phyloP scores from a whole-genome alignment of 2,888 invertebrate species.

The Orthosia gothica region DNA sequence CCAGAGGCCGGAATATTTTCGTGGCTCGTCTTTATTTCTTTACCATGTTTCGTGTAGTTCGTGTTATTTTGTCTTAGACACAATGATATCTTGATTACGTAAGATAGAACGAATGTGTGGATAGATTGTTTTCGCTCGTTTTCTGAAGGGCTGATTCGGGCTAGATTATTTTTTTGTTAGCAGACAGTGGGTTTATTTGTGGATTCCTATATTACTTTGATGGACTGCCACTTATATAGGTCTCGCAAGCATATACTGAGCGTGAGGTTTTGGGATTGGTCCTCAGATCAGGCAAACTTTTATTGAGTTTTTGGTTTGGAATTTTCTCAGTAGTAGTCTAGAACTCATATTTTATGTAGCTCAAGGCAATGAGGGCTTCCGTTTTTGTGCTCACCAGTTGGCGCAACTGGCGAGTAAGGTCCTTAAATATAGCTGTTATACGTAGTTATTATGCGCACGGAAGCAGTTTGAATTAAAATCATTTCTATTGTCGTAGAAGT shows the following conservation, averaged over 20 bases:
- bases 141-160: neutral
- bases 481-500: no score
- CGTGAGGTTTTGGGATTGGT: neutral
- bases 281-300: no score
- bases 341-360: no score
- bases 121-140: constrained; percentile 25
- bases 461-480: no score
- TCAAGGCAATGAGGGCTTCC: no score
- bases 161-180: constrained; percentile 16
- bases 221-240: neutral
- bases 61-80: constrained; percentile 58
- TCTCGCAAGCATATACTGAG: neutral
- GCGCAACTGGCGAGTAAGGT: no score
- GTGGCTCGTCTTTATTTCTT: constrained; percentile 63
- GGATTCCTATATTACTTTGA: neutral
- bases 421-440: no score
- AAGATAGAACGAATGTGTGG: constrained; percentile 33
- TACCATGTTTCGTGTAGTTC: constrained; percentile 51
- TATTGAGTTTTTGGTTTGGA: no score
- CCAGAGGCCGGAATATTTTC: constrained; percentile 67
- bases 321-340: no score
- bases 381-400: no score
- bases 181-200: neutral
- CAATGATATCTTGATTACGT: constrained; percentile 64
- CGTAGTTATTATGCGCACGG: no score